phyloP scores from a whole-genome alignment of 2,797 vertebrate genomes.

The Pempheris klunzingeri region DNA sequence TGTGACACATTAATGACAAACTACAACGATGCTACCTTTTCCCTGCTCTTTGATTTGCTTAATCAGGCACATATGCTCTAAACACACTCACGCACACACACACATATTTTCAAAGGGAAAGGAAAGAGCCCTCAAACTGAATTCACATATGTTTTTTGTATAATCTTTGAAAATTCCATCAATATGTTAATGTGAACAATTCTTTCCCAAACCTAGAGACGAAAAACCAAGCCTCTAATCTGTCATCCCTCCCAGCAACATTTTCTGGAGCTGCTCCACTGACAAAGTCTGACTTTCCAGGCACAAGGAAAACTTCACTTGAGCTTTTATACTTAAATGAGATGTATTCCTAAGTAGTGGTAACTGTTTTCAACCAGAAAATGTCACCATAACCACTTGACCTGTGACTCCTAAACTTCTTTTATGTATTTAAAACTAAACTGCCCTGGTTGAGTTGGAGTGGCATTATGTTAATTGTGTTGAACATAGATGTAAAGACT shows the following conservation, averaged over 20 bases:
- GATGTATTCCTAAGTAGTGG: constrained; percentile 17
- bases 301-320: constrained; percentile 18
- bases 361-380: constrained; percentile 25
- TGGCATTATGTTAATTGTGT: background rate
- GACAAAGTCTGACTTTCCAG: constrained; percentile 40
- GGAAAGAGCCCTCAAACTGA: constrained; percentile 43
- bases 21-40: constrained; percentile 44
- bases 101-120: constrained; percentile 16
- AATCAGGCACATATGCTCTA: constrained; percentile 42
- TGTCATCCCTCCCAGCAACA: constrained; percentile 44
- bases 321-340: constrained; percentile 36
- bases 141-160: constrained; percentile 52
- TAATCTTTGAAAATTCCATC: constrained; percentile 63
- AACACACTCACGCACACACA: constrained; percentile 27
- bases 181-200: constrained; percentile 69
- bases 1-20: constrained; percentile 53
- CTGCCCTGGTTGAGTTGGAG: background rate
- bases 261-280: constrained; percentile 43
- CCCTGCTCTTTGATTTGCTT: constrained; percentile 37
- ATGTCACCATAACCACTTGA: constrained; percentile 8
- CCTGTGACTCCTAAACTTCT: background rate
- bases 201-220: constrained; percentile 53
- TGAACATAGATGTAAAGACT: constrained; percentile 6
- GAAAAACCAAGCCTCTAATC: constrained; percentile 54
- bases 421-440: background rate